Conservation (phyloP, 2,797 vertebrate genomes). For the Mastacembelus armatus region DNA sequence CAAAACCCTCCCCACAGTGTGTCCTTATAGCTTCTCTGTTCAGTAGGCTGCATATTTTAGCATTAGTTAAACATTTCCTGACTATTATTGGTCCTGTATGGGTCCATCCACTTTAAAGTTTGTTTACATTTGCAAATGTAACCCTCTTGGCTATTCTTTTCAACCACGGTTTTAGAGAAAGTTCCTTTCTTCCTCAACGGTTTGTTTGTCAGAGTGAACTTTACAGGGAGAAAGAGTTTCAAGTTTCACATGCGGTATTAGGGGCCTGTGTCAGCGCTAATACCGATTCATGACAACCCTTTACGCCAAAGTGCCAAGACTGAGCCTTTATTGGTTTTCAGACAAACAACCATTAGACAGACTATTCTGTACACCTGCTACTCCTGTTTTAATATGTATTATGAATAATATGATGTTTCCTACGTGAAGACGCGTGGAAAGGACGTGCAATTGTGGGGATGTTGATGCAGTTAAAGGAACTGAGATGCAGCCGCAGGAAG, state of each 20-base stretch:
- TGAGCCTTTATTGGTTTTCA: no score
- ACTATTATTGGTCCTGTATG: neutral
- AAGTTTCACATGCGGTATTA: neutral
- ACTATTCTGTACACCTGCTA: no score
- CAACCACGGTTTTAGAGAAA: neutral
- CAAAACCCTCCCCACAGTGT: conserved; percentile 8
- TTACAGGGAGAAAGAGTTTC: neutral
- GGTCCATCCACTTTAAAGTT: neutral
- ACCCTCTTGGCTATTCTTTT: neutral
- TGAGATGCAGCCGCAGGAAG: conserved; percentile 54
- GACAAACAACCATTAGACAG: no score
- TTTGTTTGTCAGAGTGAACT: neutral
- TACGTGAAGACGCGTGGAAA: no score
- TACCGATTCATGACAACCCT: no score
- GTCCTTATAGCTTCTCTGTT: conserved; percentile 27
- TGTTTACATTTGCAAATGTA: conserved; percentile 4
- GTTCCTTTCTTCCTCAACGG: neutral
- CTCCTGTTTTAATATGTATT: no score
- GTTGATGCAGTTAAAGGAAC: no score
- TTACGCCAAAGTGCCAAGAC: no score
- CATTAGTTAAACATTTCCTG: neutral
- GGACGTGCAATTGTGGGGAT: no score
- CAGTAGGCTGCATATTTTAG: conserved; percentile 13
- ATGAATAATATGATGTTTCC: no score
- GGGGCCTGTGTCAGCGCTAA: neutral